A percentile compares a stretch with the other conserved stretches of the same genome.
phyloP scores from a whole-genome alignment of 2,113 vertebrate genomes.

The Glaucomys volans region DNA sequence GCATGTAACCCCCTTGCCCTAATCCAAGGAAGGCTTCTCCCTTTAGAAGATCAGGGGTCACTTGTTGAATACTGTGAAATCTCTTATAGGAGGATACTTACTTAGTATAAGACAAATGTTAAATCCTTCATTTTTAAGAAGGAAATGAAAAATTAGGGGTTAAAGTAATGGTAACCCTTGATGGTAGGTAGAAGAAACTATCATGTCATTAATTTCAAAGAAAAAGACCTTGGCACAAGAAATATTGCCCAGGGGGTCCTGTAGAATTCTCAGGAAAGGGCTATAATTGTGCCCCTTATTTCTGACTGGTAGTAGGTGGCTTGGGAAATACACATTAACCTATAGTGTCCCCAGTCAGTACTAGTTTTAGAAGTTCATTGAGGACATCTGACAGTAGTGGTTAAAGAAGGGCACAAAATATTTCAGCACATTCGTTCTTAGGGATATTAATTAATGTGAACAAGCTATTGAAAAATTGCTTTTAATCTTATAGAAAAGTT shows the following conservation, averaged over 20 bases:
- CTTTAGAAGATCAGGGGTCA: background rate
- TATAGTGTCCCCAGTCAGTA: background rate
- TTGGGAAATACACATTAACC: background rate
- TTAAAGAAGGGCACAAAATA: background rate
- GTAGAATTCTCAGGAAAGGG: background rate
- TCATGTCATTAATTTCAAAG: conserved; percentile 3
- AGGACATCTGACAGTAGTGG: background rate
- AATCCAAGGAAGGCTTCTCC: background rate
- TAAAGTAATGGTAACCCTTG: background rate
- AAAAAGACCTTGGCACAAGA: background rate
- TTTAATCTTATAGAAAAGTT: conserved; percentile 1
- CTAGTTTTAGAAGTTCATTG: background rate
- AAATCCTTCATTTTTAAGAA: conserved; percentile 4
- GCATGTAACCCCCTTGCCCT: background rate
- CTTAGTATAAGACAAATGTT: conserved; percentile 30
- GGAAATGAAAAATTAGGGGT: conserved; percentile 49
- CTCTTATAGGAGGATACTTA: background rate
- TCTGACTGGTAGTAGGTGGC: background rate
- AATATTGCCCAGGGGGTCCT: background rate
- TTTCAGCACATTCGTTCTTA: background rate
- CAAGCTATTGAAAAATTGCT: background rate
- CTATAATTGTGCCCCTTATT: background rate
- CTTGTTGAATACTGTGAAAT: background rate
- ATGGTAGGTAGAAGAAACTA: background rate
- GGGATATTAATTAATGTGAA: background rate